Base-by-base conservation (phyloP, 2,113 vertebrate species). In the Trichechus manatus region DNA sequence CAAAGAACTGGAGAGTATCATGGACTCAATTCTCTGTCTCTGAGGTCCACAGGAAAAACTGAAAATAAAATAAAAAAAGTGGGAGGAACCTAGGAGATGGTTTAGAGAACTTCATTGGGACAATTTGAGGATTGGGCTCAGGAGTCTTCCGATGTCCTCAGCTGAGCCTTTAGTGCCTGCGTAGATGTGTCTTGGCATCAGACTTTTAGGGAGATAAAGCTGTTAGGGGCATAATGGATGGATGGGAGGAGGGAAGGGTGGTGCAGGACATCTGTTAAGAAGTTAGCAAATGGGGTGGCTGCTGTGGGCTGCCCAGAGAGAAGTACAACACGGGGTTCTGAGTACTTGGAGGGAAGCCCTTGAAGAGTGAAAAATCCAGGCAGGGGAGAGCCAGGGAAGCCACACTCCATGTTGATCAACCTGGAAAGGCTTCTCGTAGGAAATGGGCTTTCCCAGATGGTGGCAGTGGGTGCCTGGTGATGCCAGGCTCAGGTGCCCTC, bases 401-500 rank as follows among this genome's bases (percentile, higher is more conserved):
- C 64, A 59, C 19, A 14, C 39, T 13, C 20, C 61, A 10, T 1
- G 29, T 19, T 70, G 4, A n/a, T 74, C 74, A 87, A n/a, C 9
- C n/a, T 44, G 15, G 80, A 39, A 94, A 59, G 81, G 44, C 74
- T 97, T 81, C 84, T 47, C 19, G 61, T 53, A 92, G 82, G 59
- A 81, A 93, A 61, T 47, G 9, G 59, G 6, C n/a, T 96, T 87
- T 68, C n/a, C 59, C 27, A 10, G 6, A 0, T 3, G 36, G 15
- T 9, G 5, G 44, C 42, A 1, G 11, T 27, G 53, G 47, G 17
- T 19, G 47, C n/a, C 9, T 85, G 84, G 25, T 29, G 84, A 23
- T 8, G 81, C 56, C 85, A 36, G 94, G 42, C 29, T 13, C 82
- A 92, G 50, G 83, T 44, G 95, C 97, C 97, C 97, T 96, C 97